Evolutionary conservation across 2,113 vertebrate species (phyloP), one percentile per base, ranked within the genome.

Genomic region (Hippotragus niger): DNA sequence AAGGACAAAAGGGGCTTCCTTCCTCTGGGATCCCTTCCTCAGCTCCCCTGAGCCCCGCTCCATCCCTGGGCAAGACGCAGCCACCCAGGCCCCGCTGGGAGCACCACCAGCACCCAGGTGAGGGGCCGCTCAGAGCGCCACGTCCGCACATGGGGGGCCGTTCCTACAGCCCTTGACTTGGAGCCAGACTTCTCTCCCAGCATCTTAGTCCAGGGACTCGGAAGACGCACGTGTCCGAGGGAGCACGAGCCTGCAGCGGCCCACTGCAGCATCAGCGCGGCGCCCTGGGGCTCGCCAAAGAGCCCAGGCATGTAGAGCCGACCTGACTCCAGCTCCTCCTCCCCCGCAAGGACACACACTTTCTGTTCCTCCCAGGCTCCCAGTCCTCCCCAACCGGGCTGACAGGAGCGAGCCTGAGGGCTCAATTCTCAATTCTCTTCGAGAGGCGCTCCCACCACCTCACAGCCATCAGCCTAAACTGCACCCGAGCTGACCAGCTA

Each of bases 381-480:
- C 11, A 36, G 10, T 25, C n/a, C 85, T 12, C 64, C 2, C 21
- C 4, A 17, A 36, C 4, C 23, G 62, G 3, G 27, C 52, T 23
- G 29, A 10, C 0, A 0, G 21, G 3, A 11, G 40, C 2, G 23
- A n/a, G 21, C 21, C 6, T 14, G 17, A 21, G 64, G 10, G 15
- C 9, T 1, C 23, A 17, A 14, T 43, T 23, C 47, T 67, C 33
- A 17, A 19, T 43, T 23, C 47, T 67, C 33, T 71, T 71, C 33
- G 2, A 71, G 64, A 36, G n/a, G 17, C 0, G 15, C 36, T 27
- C 16, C 57, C 47, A 23, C 45, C 55, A 36, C 81, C 47, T 25
- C 0, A 2, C 11, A 23, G 36, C 47, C 1, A 2, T 14, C 13
- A 1, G 36, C 76, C 62, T 17, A n/a, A 27, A 40, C 16, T 0